Conservation (phyloP, 2,888 invertebrate species). For the Stenoptilia bipunctidactyla region DNA sequence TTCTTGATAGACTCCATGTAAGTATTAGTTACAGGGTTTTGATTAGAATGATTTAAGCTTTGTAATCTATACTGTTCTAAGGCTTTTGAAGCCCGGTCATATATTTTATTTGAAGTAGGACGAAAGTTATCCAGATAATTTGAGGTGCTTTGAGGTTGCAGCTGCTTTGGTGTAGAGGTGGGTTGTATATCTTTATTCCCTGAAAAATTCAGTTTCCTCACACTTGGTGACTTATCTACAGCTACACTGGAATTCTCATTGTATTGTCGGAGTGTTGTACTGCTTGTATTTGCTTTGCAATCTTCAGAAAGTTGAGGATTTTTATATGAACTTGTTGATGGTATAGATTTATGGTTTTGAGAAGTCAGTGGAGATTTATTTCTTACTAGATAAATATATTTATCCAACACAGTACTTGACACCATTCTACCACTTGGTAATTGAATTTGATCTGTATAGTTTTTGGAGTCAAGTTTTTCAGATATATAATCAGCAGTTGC, state of each 20-base stretch:
- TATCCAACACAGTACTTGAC: constrained; percentile 43
- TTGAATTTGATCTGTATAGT: constrained; percentile 30
- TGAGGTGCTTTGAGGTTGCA: constrained; percentile 17
- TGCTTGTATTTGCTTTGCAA: neutral
- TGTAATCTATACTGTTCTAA: constrained; percentile 54
- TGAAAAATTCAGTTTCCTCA: constrained; percentile 42
- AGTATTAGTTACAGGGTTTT: constrained; percentile 28
- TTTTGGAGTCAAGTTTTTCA: constrained; percentile 39
- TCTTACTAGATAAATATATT: constrained; percentile 59
- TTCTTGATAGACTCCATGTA: constrained; percentile 31
- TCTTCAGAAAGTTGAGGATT: neutral
- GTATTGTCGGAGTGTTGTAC: constrained; percentile 2
- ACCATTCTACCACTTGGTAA: constrained; percentile 46
- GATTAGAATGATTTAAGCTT: constrained; percentile 26
- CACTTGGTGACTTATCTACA: constrained; percentile 33
- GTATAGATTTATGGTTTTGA: constrained; percentile 18
- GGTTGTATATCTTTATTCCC: constrained; percentile 50
- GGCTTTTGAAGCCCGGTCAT: constrained; percentile 51
- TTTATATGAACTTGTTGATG: constrained; percentile 1
- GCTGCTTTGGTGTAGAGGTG: constrained; percentile 53
- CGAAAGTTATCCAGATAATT: constrained; percentile 35
- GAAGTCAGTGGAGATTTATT: constrained; percentile 25
- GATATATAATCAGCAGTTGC: constrained; percentile 51
- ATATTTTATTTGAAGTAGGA: constrained; percentile 56
- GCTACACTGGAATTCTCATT: constrained; percentile 19